Evolutionary conservation across 2,113 vertebrate species (phyloP).

Genomic region (Pollimyrus isidori): DNA sequence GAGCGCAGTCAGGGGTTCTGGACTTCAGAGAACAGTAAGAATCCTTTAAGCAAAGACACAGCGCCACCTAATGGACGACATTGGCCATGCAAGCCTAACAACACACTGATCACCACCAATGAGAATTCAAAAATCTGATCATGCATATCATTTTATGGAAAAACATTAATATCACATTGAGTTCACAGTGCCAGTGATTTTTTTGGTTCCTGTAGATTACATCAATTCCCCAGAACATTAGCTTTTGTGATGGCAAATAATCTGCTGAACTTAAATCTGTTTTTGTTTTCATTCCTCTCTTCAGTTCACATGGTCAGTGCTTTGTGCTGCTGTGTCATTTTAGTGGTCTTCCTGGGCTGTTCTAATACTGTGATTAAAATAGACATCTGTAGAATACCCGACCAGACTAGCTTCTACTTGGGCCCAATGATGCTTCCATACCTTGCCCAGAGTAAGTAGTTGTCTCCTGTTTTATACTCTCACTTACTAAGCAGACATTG

Average conservation of each 20-base stretch:
- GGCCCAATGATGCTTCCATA: background rate
- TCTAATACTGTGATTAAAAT: background rate
- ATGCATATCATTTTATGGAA: background rate
- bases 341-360: background rate
- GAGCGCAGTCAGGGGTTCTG: background rate
- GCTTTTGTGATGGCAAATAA: background rate
- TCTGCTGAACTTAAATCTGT: background rate
- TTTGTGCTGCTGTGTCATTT: background rate
- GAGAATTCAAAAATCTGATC: background rate
- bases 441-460: background rate
- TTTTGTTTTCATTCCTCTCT: background rate
- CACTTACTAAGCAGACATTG: background rate
- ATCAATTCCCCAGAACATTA: background rate
- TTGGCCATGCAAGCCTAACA: background rate
- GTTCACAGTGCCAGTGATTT: background rate
- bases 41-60: background rate
- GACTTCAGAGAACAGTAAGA: background rate
- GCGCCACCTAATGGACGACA: background rate
- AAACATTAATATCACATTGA: background rate
- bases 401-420: background rate
- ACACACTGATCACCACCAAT: background rate
- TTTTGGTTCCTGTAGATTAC: background rate
- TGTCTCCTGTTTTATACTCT: background rate
- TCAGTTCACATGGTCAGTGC: background rate
- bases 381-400: background rate